Evolutionary conservation across 2,888 invertebrate species (phyloP).

Genomic region (Phytoseiulus persimilis): DNA sequence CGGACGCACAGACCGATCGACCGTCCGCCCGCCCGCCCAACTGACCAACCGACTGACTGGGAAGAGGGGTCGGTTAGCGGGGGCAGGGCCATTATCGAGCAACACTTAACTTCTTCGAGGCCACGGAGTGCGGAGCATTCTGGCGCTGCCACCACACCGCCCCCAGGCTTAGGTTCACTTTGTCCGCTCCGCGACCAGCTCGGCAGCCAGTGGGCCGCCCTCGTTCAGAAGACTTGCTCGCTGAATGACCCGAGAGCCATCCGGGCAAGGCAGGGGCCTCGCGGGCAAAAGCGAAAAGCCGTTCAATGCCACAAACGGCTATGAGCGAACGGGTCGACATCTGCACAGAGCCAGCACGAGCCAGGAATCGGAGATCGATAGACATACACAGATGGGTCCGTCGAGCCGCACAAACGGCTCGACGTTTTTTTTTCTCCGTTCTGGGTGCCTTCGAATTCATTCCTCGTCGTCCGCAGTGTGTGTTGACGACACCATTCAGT

Average conservation of each 20-base stretch:
- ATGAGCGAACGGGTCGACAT: neutral
- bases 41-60: neutral
- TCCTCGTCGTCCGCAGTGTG: too few species aligned
- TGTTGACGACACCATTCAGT: too few species aligned
- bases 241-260: neutral
- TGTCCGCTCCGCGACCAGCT: neutral
- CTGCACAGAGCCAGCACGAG: neutral
- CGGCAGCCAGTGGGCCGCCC: neutral
- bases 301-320: neutral
- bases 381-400: too few species aligned
- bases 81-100: neutral
- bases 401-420: neutral
- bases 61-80: neutral
- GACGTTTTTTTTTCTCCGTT: neutral
- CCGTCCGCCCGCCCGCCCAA: neutral
- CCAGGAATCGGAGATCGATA: neutral
- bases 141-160: neutral
- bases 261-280: neutral
- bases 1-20: too few species aligned
- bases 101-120: neutral
- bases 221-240: neutral
- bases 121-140: neutral
- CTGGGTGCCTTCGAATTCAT: neutral
- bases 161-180: neutral
- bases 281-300: neutral